These are phyloP conservation scores for Proteles cristata DNA, from an alignment of 2,113 vertebrate genomes.

Conservation along the genomic window DNA sequence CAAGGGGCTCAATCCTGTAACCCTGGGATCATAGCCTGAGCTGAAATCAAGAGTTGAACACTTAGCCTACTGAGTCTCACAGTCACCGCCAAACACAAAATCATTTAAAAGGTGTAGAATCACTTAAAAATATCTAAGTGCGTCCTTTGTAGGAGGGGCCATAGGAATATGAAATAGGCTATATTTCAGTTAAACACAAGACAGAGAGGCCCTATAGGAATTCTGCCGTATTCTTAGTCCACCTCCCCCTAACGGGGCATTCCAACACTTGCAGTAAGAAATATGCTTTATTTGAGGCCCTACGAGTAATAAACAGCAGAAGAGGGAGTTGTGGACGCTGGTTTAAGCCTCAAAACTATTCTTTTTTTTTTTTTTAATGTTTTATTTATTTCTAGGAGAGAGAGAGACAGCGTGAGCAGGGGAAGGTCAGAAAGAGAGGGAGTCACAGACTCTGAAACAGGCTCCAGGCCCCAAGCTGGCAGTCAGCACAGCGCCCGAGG, in stretches of 20 bases:
- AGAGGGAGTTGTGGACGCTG: background rate
- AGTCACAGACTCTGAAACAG: too few species aligned
- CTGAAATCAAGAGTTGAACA: too few species aligned
- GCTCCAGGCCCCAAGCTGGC: too few species aligned
- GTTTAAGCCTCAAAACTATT: background rate
- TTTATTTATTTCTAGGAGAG: too few species aligned
- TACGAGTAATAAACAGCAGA: background rate
- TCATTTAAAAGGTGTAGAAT: background rate
- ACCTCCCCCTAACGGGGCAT: fast-evolving
- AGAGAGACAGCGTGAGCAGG: too few species aligned
- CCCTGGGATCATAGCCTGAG: too few species aligned
- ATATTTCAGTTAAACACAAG: background rate
- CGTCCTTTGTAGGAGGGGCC: background rate
- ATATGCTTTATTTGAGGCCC: background rate
- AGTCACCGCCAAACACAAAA: background rate
- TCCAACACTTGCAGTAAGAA: background rate
- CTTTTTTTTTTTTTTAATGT: background rate
- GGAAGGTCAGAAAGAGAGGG: too few species aligned
- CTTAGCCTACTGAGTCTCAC: too few species aligned
- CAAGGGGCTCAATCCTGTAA: too few species aligned
- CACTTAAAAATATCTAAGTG: background rate
- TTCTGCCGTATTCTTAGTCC: background rate
- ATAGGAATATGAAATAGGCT: background rate
- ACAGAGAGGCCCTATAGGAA: background rate
- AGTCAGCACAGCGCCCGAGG: too few species aligned